Evolutionary conservation across 2,113 vertebrate genomes (phyloP).

Genomic region (Nycticebus coucang): DNA sequence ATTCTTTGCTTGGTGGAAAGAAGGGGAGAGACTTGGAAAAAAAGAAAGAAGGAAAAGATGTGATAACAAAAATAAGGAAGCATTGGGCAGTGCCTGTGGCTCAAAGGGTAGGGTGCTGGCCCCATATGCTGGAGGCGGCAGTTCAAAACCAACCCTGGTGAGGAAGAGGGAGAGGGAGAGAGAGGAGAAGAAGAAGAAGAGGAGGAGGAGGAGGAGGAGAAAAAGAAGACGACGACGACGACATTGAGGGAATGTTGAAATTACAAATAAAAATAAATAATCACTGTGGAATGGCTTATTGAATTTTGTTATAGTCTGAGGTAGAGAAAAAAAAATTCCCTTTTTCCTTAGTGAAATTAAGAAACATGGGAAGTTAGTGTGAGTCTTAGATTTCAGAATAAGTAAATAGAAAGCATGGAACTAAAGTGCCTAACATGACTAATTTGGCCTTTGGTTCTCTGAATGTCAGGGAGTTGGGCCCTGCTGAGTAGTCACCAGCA

Average conservation of each 20-base stretch:
- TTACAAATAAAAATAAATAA: not conserved
- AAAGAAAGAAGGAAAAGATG: not conserved
- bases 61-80: not conserved
- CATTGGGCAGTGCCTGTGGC: too few species aligned
- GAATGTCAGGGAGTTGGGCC: not conserved
- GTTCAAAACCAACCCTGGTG: too few species aligned
- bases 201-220: too few species aligned
- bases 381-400: not conserved
- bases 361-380: not conserved
- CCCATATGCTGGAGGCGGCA: too few species aligned
- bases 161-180: too few species aligned
- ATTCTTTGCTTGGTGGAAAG: conserved; percentile 6
- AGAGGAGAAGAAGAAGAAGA: too few species aligned
- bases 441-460: not conserved
- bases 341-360: not conserved
- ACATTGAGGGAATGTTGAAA: not conserved
- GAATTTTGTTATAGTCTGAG: not conserved
- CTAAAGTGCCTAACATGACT: not conserved
- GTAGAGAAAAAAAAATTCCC: not conserved
- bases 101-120: too few species aligned
- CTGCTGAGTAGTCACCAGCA: not conserved
- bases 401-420: not conserved
- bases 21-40: not conserved
- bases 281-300: not conserved
- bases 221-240: too few species aligned